Conservation (phyloP, 1,140 invertebrate genomes). For the Zaprionus ornatus region DNA sequence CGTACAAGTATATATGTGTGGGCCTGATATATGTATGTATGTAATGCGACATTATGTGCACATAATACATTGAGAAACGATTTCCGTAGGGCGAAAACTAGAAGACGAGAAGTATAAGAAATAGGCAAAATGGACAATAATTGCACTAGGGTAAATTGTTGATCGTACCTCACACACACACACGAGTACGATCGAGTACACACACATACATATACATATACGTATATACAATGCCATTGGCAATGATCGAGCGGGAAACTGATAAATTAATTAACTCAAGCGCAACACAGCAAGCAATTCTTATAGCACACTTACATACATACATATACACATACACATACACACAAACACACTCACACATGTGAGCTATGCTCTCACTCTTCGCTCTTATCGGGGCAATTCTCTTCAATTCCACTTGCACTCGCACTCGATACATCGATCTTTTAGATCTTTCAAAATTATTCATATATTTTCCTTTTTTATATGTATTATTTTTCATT, state of each 20-base stretch:
- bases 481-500: background rate
- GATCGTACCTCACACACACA: conserved; percentile 29
- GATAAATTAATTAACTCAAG: conserved; percentile 55
- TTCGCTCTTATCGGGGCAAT: background rate
- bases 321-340: background rate
- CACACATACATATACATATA: background rate
- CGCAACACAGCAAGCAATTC: conserved; percentile 26
- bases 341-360: background rate
- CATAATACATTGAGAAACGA: background rate
- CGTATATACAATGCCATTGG: conserved; percentile 44
- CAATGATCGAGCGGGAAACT: conserved; percentile 58
- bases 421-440: background rate
- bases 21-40: background rate
- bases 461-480: background rate
- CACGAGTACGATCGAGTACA: background rate
- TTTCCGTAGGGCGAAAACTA: background rate
- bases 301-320: conserved; percentile 4
- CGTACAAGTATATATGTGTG: background rate
- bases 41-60: background rate
- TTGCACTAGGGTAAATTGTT: conserved; percentile 37
- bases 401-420: conserved; percentile 2
- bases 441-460: background rate
- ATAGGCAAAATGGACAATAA: conserved; percentile 46
- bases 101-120: background rate
- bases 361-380: background rate